Conservation (phyloP, 2,113 vertebrate genomes). For the Channa maculata region DNA sequence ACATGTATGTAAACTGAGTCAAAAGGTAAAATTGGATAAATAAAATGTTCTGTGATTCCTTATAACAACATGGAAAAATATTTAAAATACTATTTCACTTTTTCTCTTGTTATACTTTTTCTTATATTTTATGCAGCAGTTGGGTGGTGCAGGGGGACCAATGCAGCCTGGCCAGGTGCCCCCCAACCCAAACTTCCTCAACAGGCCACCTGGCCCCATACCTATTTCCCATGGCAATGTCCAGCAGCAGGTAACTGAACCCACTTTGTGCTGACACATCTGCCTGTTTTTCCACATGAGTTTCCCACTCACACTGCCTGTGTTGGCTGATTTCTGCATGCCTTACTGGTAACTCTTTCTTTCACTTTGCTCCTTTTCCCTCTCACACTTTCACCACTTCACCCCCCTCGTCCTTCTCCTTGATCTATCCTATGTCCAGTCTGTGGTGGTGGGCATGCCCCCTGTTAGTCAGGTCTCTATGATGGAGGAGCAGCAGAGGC, state of each 20-base stretch:
- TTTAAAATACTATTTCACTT: background rate
- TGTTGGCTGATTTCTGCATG: conserved; percentile 69
- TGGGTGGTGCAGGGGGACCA: conserved; percentile 75
- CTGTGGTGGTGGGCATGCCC: conserved; percentile 86
- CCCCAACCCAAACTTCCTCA: conserved; percentile 80
- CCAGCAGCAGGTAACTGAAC: conserved; percentile 83
- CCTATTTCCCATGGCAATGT: conserved; percentile 83
- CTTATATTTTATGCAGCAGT: conserved; percentile 28
- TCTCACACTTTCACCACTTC: conserved; percentile 14
- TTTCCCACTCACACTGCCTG: conserved; percentile 26
- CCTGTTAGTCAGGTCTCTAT: conserved; percentile 87
- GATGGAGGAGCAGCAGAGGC: conserved; percentile 91
- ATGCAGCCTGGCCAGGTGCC: conserved; percentile 83
- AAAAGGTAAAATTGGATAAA: background rate
- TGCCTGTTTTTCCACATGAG: conserved; percentile 13
- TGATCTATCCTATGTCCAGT: conserved; percentile 72
- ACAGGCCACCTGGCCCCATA: conserved; percentile 75
- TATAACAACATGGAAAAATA: background rate
- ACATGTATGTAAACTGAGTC: background rate
- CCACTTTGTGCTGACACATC: background rate
- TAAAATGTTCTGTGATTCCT: background rate
- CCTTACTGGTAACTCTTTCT: conserved; percentile 59
- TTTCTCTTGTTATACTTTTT: background rate
- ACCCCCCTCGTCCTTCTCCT: conserved; percentile 25
- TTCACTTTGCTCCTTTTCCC: conserved; percentile 10